Evolutionary conservation across 2,113 vertebrate genomes (phyloP).

Genomic region (Urocolius indicus): DNA sequence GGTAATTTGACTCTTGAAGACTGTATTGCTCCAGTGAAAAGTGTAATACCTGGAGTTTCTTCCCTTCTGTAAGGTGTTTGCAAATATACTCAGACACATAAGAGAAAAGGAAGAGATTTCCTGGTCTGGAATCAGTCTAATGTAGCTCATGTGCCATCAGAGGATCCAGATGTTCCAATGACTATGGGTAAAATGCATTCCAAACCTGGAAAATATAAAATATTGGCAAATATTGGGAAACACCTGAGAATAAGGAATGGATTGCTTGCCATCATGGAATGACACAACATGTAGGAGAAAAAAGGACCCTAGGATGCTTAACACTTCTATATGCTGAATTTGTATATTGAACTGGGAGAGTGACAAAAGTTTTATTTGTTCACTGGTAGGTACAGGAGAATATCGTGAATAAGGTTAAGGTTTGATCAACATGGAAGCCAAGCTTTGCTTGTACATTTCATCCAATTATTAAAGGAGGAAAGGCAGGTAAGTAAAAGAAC

Average conservation of each 20-base stretch:
- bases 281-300: fast-evolving
- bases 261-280: not conserved
- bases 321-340: not conserved
- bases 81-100: not conserved
- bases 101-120: not conserved
- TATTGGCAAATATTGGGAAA: not conserved
- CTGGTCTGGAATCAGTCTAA: not conserved
- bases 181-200: not conserved
- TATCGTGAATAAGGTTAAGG: not conserved
- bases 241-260: not conserved
- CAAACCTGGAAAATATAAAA: not conserved
- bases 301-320: not conserved
- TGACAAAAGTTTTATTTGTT: not conserved
- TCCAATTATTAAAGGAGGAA: not conserved
- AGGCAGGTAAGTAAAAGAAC: not conserved
- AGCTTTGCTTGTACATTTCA: not conserved
- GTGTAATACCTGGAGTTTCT: not conserved
- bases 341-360: not conserved
- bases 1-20: not conserved
- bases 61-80: not conserved
- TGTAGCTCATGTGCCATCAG: not conserved
- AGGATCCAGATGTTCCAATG: not conserved
- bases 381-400: not conserved
- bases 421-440: not conserved
- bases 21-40: not conserved